Evolutionary conservation across 1,140 invertebrate species (phyloP), one percentile per base, ranked within the genome.

Genomic region (Penaeus vannamei): DNA sequence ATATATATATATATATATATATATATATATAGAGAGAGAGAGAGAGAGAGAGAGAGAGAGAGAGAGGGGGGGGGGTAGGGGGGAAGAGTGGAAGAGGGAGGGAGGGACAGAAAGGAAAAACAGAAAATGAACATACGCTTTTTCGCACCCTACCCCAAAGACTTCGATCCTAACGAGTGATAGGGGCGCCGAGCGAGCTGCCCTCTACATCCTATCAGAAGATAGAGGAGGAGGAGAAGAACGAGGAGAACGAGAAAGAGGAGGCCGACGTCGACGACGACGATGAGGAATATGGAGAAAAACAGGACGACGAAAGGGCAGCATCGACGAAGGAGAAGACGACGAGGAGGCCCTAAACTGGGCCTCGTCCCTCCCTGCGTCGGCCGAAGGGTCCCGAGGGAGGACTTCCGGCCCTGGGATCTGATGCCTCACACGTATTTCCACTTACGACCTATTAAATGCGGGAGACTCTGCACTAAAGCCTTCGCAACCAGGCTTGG

Each of bases 361-460:
- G 42, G 77, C 42, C 53, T 61, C 59, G 23, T 20, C 23, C n/a
- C 36, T 26, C 26, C 81, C 62, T 23, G 36, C 53, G 81, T 61
- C 59, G 46, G 32, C 81, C 81, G 36, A 32, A 83, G 59, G 3
- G 81, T 59, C 53, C n/a, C 81, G 14, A 36, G 72, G 72, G 42
- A 76, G n/a, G 42, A 36, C 42, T 26, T 17, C 64, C 46, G 64
- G 42, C 32, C 42, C 26, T 22, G 42, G 42, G 29, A 61, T 85
- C 60, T 76, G 81, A 64, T 76, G 84, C 84, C 69, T 85, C 84
- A 85, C 84, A 85, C 66, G 69, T 72, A 69, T 85, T 85, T 76
- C 66, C 84, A 85, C 84, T 85, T 85, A 85, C 66, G 84, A 85
- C 84, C 84, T 85, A 85, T 85, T 85, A 85, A 85, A 85, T 59